phyloP scores from a whole-genome alignment of 2,888 invertebrate species.

The Halocaridina rubra region DNA sequence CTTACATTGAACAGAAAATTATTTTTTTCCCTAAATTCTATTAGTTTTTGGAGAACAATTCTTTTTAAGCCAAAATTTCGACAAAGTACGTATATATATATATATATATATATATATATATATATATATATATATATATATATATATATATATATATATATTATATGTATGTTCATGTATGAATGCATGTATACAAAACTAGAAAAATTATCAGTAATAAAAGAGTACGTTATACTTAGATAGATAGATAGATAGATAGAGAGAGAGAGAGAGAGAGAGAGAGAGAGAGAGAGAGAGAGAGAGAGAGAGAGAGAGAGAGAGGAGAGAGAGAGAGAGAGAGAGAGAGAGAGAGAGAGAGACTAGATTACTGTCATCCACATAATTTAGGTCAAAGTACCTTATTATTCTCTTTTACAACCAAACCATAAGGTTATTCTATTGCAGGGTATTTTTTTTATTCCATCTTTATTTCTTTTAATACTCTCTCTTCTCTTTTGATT shows the following conservation, averaged over 20 bases:
- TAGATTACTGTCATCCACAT: neutral
- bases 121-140: neutral
- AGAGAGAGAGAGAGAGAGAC: neutral
- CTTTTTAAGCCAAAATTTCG: no score
- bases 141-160: neutral
- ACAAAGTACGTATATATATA: neutral
- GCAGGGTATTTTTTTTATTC: neutral
- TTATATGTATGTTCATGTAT: neutral
- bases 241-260: no score
- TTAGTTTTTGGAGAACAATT: no score
- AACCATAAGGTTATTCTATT: neutral
- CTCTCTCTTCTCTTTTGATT: no score
- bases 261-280: no score
- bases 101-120: neutral
- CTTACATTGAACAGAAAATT: no score
- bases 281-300: neutral
- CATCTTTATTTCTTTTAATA: no score
- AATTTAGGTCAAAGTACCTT: neutral
- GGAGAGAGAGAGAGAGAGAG: neutral
- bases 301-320: neutral
- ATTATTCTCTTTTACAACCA: no score
- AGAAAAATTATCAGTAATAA: no score
- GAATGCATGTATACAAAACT: no score
- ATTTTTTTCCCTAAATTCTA: no score
- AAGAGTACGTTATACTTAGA: no score